Evolutionary conservation across 2,797 vertebrate genomes (phyloP).

Genomic region (Mallotus villosus): DNA sequence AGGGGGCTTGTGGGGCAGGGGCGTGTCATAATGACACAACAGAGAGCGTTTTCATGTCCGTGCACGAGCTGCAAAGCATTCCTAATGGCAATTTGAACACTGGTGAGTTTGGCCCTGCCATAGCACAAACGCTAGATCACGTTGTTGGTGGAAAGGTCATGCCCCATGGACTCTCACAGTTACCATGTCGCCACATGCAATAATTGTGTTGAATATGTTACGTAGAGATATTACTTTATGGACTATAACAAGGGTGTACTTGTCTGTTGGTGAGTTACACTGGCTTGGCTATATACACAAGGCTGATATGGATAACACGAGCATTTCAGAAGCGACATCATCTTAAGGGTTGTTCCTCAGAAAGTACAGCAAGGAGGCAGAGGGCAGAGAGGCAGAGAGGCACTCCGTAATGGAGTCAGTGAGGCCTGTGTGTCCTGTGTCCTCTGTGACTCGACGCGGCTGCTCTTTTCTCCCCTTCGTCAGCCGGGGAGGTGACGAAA

Average conservation of each 20-base stretch:
- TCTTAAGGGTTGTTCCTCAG: too few species aligned
- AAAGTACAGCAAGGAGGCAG: too few species aligned
- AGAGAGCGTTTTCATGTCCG: slow-evolving; percentile 21
- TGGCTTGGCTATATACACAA: too few species aligned
- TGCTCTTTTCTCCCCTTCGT: background rate
- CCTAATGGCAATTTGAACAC: slow-evolving; percentile 16
- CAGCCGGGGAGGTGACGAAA: background rate
- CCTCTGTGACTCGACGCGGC: background rate
- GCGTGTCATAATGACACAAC: slow-evolving; percentile 17
- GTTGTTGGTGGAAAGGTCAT: slow-evolving; percentile 8
- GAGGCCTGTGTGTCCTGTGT: background rate
- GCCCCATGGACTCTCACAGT: background rate
- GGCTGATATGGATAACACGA: too few species aligned
- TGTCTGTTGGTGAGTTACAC: too few species aligned
- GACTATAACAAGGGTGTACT: too few species aligned
- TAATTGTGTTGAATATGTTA: background rate
- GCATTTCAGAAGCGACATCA: too few species aligned
- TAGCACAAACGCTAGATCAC: slow-evolving; percentile 6
- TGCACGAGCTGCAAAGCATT: background rate
- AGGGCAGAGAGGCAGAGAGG: background rate
- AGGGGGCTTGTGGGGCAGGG: slow-evolving; percentile 1
- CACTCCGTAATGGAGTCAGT: background rate
- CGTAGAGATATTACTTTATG: too few species aligned
- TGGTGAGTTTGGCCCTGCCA: slow-evolving; percentile 6
- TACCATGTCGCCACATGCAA: background rate